Evolutionary conservation across 2,797 vertebrate species (phyloP).

Genomic region (Parotocinclus haroldoi): DNA sequence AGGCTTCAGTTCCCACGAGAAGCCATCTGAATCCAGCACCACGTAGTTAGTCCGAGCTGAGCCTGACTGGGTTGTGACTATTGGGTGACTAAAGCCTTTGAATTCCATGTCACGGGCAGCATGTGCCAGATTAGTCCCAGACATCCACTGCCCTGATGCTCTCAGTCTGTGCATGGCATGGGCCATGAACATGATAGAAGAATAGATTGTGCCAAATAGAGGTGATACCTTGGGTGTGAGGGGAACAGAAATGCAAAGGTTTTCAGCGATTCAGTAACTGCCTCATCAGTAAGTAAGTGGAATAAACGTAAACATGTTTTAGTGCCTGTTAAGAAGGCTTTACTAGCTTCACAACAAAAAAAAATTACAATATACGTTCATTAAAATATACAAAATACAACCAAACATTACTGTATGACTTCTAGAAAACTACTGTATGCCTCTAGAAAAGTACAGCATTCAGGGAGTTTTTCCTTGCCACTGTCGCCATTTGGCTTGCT

Average conservation of each 20-base stretch:
- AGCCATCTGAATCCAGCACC: slow-evolving; percentile 75
- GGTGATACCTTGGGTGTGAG: slow-evolving; percentile 69
- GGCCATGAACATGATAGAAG: slow-evolving; percentile 72
- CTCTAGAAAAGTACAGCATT: no score
- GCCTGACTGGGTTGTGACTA: slow-evolving; percentile 67
- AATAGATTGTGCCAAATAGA: slow-evolving; percentile 80
- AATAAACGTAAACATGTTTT: neutral
- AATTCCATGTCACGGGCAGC: slow-evolving; percentile 62
- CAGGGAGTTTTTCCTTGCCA: no score
- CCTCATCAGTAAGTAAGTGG: neutral
- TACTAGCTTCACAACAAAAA: no score
- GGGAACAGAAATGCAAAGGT: neutral
- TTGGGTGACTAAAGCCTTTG: slow-evolving; percentile 71
- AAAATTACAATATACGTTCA: no score
- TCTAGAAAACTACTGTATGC: no score
- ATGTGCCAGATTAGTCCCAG: slow-evolving; percentile 66
- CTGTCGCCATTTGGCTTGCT: no score
- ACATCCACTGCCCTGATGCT: slow-evolving; percentile 62
- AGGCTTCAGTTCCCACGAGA: slow-evolving; percentile 64
- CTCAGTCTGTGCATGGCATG: slow-evolving; percentile 64
- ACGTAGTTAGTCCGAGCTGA: slow-evolving; percentile 65
- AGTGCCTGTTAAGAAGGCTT: no score
- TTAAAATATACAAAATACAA: no score
- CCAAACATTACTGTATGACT: no score
- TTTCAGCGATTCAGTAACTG: neutral